Evolutionary conservation across 2,888 invertebrate species (phyloP), one percentile per base, ranked within the genome.

Genomic region (Dione vanillae): DNA sequence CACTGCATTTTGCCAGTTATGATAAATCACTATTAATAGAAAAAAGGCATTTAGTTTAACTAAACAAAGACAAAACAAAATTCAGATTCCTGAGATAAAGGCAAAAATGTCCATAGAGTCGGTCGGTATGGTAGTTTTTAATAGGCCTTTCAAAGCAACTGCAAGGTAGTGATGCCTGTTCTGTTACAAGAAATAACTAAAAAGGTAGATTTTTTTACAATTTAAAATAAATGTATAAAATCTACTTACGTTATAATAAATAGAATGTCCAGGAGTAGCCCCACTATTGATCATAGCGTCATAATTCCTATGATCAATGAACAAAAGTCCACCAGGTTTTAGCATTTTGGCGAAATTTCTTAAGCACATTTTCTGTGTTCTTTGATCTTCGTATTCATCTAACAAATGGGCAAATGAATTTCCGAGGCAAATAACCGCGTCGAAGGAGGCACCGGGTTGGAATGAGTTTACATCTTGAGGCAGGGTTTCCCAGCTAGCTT

Each of bases 341-440:
- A 98, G 94, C 85, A 97, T 97, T 78, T 94, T 94, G 76, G 96
- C 95, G 84, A 98, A 98, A 88, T 98, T 97, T 65, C 85, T 88
- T 20, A 98, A 88, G 11, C 98, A 97, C 90, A 94, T 94, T 92
- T 94, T 96, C 88, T 97, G 97, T 75, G 96, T 95, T 19, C 96
- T 89, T 85, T 97, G 97, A 87, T 97, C 97, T 0, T 96, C 97
- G 77, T 89, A 95, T 66, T 95, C 94, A 82, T 98, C 97, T 77
- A 97, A 94, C 81, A 98, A 94, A 90, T 98, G 98, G 67, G 98
- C 97, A 85, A 98, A 98, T 1, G 98, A 98, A 88, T 98, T 98
- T 59, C 98, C 98, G 65, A 98, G 92, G 83, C 98, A 98, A 75
- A 98, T 96, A 41, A 98, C 97, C 0, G 98, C 98, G 89, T 98